Base-by-base conservation (phyloP, 2,113 vertebrate species). In the Pluvianellus socialis region DNA sequence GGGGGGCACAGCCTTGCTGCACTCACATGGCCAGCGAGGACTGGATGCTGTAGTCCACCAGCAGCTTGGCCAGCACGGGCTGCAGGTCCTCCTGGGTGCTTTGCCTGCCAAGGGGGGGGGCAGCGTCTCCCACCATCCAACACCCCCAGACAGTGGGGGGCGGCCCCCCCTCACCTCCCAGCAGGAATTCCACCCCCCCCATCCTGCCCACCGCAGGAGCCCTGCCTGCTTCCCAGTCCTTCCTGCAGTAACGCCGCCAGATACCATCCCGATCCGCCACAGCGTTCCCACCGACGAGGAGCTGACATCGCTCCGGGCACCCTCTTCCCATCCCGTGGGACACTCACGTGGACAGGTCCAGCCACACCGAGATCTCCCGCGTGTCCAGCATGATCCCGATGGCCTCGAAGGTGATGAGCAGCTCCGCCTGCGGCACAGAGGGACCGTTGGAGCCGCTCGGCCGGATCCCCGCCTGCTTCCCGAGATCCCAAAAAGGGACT, bases 311-410 rank as follows among this genome's bases (percentile, higher is more conserved):
- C 32, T 8, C 10, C 45, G 7, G 13, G 13, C 28, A 14, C 27
- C 56, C 28, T 33, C 14, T 35, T 24, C 56, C 62, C 62, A 52
- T 28, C 22, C 20, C 26, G 1, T 6, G 12, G 40, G 83, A 38
- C 47, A 97, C 99, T 98, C 98, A 99, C 99, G 99, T 99, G 93
- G 98, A 99, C 23, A 99, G 97, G 65, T 99, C 98, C 89, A 99
- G 96, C 88, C 98, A 96, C 12, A 98, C 86, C 24, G 53, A 42
- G 24, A 99, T 74, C 80, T 99, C 94, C 50, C 97, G 86, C 0
- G 99, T 99, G 96, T 98, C 95, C 91, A 99, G 95, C 15, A 94
- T 94, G 67, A 99, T 99, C 13, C 98, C 98, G 0, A 81, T 96
- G 16, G 98, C 98, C 94, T 99, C 98, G 16, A 99, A 99, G 71